phyloP scores from a whole-genome alignment of 1,140 invertebrate species.

The Camponotus pennsylvanicus region DNA sequence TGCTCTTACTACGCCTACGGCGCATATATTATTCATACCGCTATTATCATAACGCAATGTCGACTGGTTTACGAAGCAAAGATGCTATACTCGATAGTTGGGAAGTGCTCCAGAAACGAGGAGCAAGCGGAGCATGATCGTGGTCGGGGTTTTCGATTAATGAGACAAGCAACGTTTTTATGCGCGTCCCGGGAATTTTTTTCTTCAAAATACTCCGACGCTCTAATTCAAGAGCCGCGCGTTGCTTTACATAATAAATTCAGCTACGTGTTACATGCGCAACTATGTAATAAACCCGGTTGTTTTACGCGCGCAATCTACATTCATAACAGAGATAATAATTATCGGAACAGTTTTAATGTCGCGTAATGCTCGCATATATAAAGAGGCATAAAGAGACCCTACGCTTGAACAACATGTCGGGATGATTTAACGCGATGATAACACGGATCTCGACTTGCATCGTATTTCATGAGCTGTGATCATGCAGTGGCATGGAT shows the following conservation, averaged over 20 bases:
- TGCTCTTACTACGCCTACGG: conserved; percentile 53
- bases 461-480: conserved; percentile 55
- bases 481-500: conserved; percentile 41
- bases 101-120: conserved; percentile 21
- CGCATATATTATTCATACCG: conserved; percentile 57
- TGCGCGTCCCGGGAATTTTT: background rate
- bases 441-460: conserved; percentile 38
- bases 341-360: conserved; percentile 26
- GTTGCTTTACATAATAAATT: background rate
- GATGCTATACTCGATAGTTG: conserved; percentile 41
- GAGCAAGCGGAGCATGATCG: background rate
- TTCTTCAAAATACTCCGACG: background rate
- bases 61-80: conserved; percentile 55
- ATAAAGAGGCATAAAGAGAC: conserved; percentile 43
- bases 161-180: background rate
- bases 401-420: background rate
- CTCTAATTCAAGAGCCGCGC: background rate
- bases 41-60: conserved; percentile 61
- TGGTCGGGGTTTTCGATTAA: conserved; percentile 25
- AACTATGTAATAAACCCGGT: background rate
- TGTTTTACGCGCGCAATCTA: background rate
- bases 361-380: background rate
- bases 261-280: background rate
- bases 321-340: conserved; percentile 19
- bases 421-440: conserved; percentile 43